A percentile compares a stretch with the other conserved stretches of the same genome.
Evolutionary conservation across 2,888 invertebrate genomes (phyloP).

Genomic region (Tribolium freemani): DNA sequence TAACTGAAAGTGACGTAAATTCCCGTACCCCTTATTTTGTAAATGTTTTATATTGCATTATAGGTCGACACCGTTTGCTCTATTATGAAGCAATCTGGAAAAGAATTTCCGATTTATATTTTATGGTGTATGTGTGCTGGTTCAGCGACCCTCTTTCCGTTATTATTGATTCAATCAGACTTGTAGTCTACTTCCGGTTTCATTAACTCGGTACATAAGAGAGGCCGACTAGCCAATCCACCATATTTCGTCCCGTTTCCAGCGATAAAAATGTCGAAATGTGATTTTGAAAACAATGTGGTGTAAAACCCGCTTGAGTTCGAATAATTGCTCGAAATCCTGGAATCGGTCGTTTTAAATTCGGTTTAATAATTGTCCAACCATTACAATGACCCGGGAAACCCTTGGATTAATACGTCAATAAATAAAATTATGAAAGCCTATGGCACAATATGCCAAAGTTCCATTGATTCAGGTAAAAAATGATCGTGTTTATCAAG

Average conservation of each 20-base stretch:
- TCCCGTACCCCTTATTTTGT: neutral
- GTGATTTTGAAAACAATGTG: neutral
- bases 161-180: constrained; percentile 43
- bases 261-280: neutral
- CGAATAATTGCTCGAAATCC: neutral
- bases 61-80: neutral
- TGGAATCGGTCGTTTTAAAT: neutral
- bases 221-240: constrained; percentile 1
- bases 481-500: constrained; percentile 38
- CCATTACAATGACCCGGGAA: neutral
- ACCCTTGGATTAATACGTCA: neutral
- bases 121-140: constrained; percentile 25
- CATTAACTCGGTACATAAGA: constrained; percentile 23
- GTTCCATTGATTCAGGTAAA: constrained; percentile 18
- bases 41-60: constrained; percentile 4
- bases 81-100: constrained; percentile 6
- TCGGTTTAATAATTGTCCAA: neutral
- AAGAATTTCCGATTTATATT: constrained; percentile 30
- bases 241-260: neutral
- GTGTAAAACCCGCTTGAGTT: no score
- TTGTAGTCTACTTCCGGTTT: constrained; percentile 29
- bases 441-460: constrained; percentile 12
- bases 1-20: neutral
- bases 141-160: constrained; percentile 40
- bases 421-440: neutral